Evolutionary conservation across 2,888 invertebrate genomes (phyloP).

Genomic region (Xylota segnis): DNA sequence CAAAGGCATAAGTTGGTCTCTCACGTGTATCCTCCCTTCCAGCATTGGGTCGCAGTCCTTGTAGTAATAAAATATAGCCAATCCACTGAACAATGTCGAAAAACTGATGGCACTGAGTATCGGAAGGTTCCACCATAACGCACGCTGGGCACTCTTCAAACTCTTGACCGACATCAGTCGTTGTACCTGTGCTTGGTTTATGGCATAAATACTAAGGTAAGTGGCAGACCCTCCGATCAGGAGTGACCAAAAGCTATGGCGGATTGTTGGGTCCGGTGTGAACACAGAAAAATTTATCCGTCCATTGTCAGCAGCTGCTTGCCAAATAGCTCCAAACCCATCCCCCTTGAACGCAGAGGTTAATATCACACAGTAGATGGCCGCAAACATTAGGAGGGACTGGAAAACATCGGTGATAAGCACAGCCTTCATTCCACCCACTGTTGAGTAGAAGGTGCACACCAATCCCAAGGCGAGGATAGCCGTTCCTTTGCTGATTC

Average conservation of each 20-base stretch:
- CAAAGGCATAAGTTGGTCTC: conserved; percentile 92
- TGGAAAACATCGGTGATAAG: conserved; percentile 94
- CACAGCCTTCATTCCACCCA: conserved; percentile 96
- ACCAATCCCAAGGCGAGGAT: conserved; percentile 89
- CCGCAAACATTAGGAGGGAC: conserved; percentile 93
- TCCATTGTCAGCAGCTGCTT: conserved; percentile 88
- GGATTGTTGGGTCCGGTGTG: conserved; percentile 90
- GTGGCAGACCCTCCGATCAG: conserved; percentile 92
- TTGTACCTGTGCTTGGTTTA: conserved; percentile 94
- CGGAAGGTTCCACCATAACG: conserved; percentile 93
- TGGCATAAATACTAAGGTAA: conserved; percentile 92
- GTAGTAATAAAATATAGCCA: conserved; percentile 94
- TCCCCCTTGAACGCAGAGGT: conserved; percentile 89
- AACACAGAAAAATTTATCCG: conserved; percentile 90
- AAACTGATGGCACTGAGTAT: conserved; percentile 90
- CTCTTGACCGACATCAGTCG: conserved; percentile 90
- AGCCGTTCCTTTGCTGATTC: conserved; percentile 89
- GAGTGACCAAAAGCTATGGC: conserved; percentile 94
- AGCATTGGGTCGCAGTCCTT: conserved; percentile 92
- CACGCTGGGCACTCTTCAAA: conserved; percentile 89
- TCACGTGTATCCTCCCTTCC: conserved; percentile 86
- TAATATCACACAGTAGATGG: conserved; percentile 91
- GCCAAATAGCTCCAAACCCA: conserved; percentile 90
- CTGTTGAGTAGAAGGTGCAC: conserved; percentile 94
- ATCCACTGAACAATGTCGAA: conserved; percentile 90